Percentiles rank a stretch among this genome's conserved stretches.
phyloP scores from a whole-genome alignment of 2,888 invertebrate genomes.

The Hipparchia semele region DNA sequence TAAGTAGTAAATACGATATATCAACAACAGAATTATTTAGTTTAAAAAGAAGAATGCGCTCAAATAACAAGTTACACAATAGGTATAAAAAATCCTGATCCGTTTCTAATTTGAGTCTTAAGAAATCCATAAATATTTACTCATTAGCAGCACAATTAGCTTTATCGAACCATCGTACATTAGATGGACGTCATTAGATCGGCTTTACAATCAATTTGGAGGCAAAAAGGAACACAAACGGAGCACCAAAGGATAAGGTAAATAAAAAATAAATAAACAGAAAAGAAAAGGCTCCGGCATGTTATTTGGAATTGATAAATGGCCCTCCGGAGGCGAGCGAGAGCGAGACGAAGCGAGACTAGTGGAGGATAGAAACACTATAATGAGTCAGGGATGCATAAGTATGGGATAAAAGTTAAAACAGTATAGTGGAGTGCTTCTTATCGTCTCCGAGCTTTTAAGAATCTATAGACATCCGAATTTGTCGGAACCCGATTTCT shows the following conservation, averaged over 20 bases:
- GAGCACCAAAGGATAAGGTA: conserved; percentile 75
- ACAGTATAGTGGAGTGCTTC: conserved; percentile 72
- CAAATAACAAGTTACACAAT: neutral
- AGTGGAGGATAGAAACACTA: conserved; percentile 64
- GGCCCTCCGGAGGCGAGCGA: conserved; percentile 73
- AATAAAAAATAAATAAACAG: conserved; percentile 80
- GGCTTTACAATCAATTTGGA: conserved; percentile 80
- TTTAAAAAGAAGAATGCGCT: neutral
- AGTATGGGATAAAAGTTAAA: conserved; percentile 65
- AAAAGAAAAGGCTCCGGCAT: conserved; percentile 78
- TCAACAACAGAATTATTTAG: neutral
- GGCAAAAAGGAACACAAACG: conserved; percentile 68
- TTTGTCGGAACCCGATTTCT: neutral
- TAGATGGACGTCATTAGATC: conserved; percentile 74
- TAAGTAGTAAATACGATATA: neutral
- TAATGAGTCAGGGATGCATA: conserved; percentile 70
- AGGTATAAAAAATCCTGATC: neutral
- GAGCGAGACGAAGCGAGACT: conserved; percentile 67
- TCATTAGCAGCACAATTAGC: conserved; percentile 71
- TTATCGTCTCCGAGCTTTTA: conserved; percentile 58
- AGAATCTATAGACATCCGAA: conserved; percentile 7
- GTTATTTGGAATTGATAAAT: conserved; percentile 84
- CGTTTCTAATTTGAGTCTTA: conserved; percentile 8
- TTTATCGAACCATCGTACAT: conserved; percentile 73
- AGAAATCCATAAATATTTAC: conserved; percentile 39